Base-by-base conservation (phyloP, 2,113 vertebrate genomes). In the Manacus vitellinus region DNA sequence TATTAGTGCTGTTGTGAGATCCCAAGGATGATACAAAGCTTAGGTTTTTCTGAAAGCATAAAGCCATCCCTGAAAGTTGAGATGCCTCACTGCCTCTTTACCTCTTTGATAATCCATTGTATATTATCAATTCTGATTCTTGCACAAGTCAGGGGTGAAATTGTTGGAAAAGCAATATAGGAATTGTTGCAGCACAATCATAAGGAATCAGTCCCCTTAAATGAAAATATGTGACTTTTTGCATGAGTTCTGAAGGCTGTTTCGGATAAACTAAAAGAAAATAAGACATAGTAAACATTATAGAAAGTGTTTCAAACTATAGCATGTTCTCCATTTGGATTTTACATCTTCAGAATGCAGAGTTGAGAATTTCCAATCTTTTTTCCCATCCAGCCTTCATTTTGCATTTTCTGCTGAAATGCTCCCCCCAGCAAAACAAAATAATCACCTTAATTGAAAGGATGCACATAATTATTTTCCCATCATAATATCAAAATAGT, bases 361-460 rank as follows among this genome's bases (percentile, higher is more conserved):
- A 59, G 31, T 0, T 87, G 37, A 65, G 25, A 58, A 35, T 70
- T 65, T 72, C 66, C 0, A 7, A 4, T 21, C 7, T 62, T 52
- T 89, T 75, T 68, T 12, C 6, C 31, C 31, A 31, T 39, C 85
- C 31, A 58, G 7, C 9, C 15, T 44, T 85, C 41, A 39, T 46
- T 76, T 81, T 37, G 6, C 49, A 21, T 76, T 66, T 90, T 54
- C 74, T 35, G 35, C 0, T 10, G 54, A 85, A 88, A 73, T 28
- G 17, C 27, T 92, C 19, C 20, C 51, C 27, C 52, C 59, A 72
- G 28, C 13, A 83, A 93, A 94, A 88, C 31, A 85, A 93, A 93
- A 82, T 72, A 74, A 68, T 89, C 39, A 56, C 35, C 37, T 68
- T 75, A 94, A 92, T n/a, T 85, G 71, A 88, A 95, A 92, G 49